phyloP scores from a whole-genome alignment of 64 coral and sea anemone species.

The Montipora sp. region DNA sequence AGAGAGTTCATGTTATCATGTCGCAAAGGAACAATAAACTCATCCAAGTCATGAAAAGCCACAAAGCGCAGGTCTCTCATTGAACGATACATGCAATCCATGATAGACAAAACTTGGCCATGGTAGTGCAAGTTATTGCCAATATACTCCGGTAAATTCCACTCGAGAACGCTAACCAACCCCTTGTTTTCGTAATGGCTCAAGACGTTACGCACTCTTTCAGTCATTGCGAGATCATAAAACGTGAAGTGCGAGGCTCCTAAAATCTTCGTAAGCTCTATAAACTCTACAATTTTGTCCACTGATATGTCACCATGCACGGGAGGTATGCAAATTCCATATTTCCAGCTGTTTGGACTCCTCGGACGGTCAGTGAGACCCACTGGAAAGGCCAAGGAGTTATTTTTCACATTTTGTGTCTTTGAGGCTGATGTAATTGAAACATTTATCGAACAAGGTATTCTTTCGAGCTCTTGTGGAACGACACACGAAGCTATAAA shows the following conservation, averaged over 20 bases:
- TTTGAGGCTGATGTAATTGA: neutral
- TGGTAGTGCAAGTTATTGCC: conserved; percentile 44
- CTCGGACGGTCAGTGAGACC: neutral
- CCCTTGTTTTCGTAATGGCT: conserved; percentile 42
- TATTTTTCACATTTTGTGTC: neutral
- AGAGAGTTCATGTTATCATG: conserved; percentile 23
- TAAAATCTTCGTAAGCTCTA: conserved; percentile 56
- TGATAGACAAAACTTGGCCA: conserved; percentile 49
- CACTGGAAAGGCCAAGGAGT: conserved; percentile 5
- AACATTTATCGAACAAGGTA: conserved; percentile 27
- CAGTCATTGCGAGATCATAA: conserved; percentile 35
- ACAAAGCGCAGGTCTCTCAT: conserved; percentile 27
- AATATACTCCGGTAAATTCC: conserved; percentile 56
- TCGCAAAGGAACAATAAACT: conserved; percentile 65
- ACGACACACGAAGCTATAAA: conserved; percentile 44
- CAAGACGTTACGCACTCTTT: conserved; percentile 17
- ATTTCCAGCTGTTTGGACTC: neutral
- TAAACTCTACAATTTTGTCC: conserved; percentile 48
- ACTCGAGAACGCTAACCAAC: conserved; percentile 32
- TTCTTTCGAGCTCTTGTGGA: neutral
- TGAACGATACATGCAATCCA: conserved; percentile 57
- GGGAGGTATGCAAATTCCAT: conserved; percentile 62
- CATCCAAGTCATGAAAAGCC: conserved; percentile 68
- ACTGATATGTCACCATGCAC: conserved; percentile 2
- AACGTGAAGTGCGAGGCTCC: conserved; percentile 60